Base-by-base conservation (phyloP, 35 echinoderm and acorn worm genomes). In the Heliocidaris tuberculata region DNA sequence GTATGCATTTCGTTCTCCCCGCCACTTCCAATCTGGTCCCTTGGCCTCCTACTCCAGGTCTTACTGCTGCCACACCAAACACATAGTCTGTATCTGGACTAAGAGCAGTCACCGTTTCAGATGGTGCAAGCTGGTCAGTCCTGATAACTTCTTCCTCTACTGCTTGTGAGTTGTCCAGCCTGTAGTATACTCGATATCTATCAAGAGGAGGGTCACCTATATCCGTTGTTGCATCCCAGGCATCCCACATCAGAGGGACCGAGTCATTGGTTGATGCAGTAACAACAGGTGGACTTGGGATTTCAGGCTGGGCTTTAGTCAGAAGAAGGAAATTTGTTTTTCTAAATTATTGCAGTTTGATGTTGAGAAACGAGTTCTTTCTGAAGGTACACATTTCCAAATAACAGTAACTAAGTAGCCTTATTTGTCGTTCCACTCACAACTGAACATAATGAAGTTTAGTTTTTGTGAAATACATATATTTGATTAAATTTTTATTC, bases 191-290 rank as follows among this genome's bases (percentile, higher is more conserved):
- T 6, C 32, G 86, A 17, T 87, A 87, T 31, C 86, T 7, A n/a
- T 5, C 9, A 30, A 87, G 86, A 31, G 86, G 86, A 87, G 86
- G 86, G 27, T 87, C 86, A 87, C 86, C 86, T 31, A 87, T 42
- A 87, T 87, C 86, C 29, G 21, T 87, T 87, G 29, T 3, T 87
- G 29, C 86, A 87, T 87, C 32, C 86, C 86, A 87, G 86, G 86
- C 86, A 87, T 87, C 86, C 86, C 86, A 87, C 32, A 42, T 42
- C 2, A 87, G 86, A 13, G 86, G 2, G 29, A 87, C 29, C 19
- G 86, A 87, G 17, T 42, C 32, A 42, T 42, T 87, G 29, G 19
- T 87, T 11, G 19, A 11, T 87, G 19, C 24, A 13, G 4, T 87
- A 2, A 87, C 86, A 2, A 87, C 86, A 21, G 86, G 86, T 5